Evolutionary conservation across 1,140 invertebrate species (phyloP), one percentile per base, ranked within the genome.

Genomic region (Palaemon carinicauda): DNA sequence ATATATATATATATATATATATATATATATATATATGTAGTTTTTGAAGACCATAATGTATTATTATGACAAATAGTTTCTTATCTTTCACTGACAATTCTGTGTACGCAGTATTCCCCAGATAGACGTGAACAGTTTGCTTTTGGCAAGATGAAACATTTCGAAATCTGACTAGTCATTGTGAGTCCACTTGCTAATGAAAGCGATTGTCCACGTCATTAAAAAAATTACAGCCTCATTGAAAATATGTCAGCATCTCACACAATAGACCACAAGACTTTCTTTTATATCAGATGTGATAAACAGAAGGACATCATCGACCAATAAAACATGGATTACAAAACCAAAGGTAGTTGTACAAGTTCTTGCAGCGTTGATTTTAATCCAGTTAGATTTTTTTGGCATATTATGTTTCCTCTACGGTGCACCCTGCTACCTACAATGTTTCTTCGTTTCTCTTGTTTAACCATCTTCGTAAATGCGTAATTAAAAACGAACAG

Each of bases 181-280:
- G 53, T 85, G 83, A 85, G 79, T 31, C 54, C 19, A 27, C 17
- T 77, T 77, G 75, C 54, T 85, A 85, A 85, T 79, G 74, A 79
- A 85, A 85, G 54, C 50, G 65, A 69, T 85, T 79, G 83, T 85
- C 77, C 77, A 41, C 73, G 17, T 50, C 69, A 80, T 80, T 41
- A 80, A 60, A 80, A 84, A 78, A 84, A 73, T 84, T 85, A 85
- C 83, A 85, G 33, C 83, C 83, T 78, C 74, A 52, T 69, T 85
- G 75, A 79, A 85, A 85, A 85, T 69, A 85, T 79, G 83, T 79
- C 83, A 85, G 83, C 79, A 85, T 85, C 83, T 79, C 75, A 65
- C 74, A 85, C 74, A 85, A 85, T 79, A 71, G 83, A 85, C 74
- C 75, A 51, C 83, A 54, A 79, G 51, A 71, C 74, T 79, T 69